Percentiles rank a stretch among this genome's conserved stretches.
These are phyloP conservation scores for Delichon dasypus DNA, from an alignment of 2,797 vertebrate species.

Conservation along the genomic window DNA sequence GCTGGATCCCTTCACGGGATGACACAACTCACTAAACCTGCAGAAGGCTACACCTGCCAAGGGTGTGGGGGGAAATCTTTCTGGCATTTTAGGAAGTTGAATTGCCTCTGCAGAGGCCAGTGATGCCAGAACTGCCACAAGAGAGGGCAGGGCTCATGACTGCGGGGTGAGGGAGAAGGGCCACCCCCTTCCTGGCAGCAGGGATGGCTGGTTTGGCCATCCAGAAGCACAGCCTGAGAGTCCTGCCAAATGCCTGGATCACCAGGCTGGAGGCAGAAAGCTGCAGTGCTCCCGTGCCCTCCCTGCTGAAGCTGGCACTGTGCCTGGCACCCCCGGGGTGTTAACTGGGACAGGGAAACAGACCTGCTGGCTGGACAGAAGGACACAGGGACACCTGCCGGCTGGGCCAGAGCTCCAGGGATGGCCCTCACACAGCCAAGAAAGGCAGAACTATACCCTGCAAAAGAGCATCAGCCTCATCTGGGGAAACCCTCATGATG, in stretches of 20 bases:
- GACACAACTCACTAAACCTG: neutral
- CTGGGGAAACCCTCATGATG: neutral
- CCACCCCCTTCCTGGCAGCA: neutral
- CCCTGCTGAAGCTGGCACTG: neutral
- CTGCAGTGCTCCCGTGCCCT: neutral
- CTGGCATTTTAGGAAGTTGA: neutral
- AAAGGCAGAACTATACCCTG: neutral
- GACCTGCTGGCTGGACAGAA: neutral
- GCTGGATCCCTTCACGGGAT: neutral
- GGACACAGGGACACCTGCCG: neutral
- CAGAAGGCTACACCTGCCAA: neutral
- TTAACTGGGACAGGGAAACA: neutral
- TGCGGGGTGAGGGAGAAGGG: rapidly evolving
- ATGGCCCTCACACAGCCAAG: rapidly evolving
- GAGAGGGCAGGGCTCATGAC: neutral
- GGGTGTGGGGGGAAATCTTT: neutral
- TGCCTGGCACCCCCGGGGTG: neutral
- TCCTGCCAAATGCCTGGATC: neutral
- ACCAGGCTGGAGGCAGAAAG: neutral
- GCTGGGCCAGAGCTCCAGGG: neutral
- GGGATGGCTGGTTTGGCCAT: neutral
- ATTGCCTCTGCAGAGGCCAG: neutral
- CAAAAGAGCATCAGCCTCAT: neutral
- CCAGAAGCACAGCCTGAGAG: neutral
- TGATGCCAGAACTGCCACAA: neutral